These are phyloP conservation scores for Tachina fera DNA, from an alignment of 2,888 invertebrate species.

Conservation along the genomic window DNA sequence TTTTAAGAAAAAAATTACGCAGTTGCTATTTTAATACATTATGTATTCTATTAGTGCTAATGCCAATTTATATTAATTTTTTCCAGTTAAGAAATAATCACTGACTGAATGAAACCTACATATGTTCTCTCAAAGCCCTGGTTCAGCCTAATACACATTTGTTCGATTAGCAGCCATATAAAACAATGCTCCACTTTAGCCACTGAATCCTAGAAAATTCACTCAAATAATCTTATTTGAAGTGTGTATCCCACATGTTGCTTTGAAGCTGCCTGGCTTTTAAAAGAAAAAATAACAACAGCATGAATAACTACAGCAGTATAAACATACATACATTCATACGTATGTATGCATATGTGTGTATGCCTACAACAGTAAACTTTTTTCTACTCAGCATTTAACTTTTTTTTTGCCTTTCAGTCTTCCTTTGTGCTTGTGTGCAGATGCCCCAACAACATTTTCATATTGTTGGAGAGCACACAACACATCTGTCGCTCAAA, in stretches of 20 bases:
- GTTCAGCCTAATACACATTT: not conserved
- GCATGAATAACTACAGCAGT: not conserved
- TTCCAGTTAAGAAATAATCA: too few relatives aligned
- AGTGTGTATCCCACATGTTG: slow-evolving; percentile 21
- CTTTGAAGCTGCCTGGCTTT: slow-evolving; percentile 40
- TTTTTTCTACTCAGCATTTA: not conserved
- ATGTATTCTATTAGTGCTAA: too few relatives aligned
- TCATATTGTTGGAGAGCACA: slow-evolving; percentile 17
- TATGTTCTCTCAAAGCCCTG: not conserved
- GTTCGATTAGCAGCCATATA: not conserved
- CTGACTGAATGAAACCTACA: too few relatives aligned
- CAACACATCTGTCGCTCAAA: slow-evolving; percentile 57
- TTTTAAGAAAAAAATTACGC: too few relatives aligned
- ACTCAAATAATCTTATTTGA: not conserved
- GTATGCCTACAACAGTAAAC: not conserved
- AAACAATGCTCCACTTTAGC: not conserved
- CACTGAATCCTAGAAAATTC: slow-evolving; percentile 9
- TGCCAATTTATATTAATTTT: too few relatives aligned
- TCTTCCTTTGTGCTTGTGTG: not conserved
- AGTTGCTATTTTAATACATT: too few relatives aligned
- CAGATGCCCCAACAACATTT: slow-evolving; percentile 2
- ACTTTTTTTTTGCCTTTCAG: not conserved
- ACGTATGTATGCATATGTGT: not conserved
- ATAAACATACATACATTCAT: not conserved
- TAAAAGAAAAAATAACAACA: not conserved